These are phyloP conservation scores for Drosophila sp. DNA, from an alignment of 1,140 invertebrate genomes.

Conservation along the genomic window DNA sequence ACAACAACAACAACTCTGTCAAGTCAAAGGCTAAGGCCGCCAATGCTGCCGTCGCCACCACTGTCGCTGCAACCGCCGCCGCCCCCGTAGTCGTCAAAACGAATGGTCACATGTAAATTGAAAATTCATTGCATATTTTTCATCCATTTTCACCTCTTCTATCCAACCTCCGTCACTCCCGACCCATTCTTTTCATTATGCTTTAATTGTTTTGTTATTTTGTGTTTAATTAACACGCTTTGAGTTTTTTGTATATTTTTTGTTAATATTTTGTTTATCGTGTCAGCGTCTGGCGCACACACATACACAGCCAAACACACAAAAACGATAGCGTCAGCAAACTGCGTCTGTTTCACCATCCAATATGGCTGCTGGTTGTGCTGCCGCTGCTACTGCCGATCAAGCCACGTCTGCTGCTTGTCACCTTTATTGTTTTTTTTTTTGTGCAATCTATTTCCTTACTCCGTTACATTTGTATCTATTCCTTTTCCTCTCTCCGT, in stretches of 20 bases:
- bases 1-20: constrained; percentile 29
- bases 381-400: constrained; percentile 26
- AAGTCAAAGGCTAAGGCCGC: constrained; percentile 63
- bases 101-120: constrained; percentile 73
- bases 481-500: background rate
- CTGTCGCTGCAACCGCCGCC: background rate
- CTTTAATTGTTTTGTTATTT: constrained; percentile 70
- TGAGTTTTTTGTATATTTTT: constrained; percentile 13
- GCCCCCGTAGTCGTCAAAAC: constrained; percentile 40
- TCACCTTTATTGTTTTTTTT: constrained; percentile 1
- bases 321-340: constrained; percentile 59
- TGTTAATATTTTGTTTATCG: constrained; percentile 66
- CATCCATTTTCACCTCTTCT: constrained; percentile 27
- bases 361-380: constrained; percentile 57
- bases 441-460: background rate
- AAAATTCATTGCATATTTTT: constrained; percentile 67
- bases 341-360: constrained; percentile 37
- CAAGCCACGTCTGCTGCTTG: constrained; percentile 65
- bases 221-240: constrained; percentile 71
- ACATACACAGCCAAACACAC: background rate
- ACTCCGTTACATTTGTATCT: background rate
- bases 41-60: constrained; percentile 5
- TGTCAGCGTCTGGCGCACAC: constrained; percentile 41
- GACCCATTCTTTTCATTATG: constrained; percentile 25
- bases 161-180: constrained; percentile 14